Percentiles rank a stretch among this genome's conserved stretches.
Evolutionary conservation across 2,113 vertebrate genomes (phyloP).

Genomic region (Falcunculus frontatus): DNA sequence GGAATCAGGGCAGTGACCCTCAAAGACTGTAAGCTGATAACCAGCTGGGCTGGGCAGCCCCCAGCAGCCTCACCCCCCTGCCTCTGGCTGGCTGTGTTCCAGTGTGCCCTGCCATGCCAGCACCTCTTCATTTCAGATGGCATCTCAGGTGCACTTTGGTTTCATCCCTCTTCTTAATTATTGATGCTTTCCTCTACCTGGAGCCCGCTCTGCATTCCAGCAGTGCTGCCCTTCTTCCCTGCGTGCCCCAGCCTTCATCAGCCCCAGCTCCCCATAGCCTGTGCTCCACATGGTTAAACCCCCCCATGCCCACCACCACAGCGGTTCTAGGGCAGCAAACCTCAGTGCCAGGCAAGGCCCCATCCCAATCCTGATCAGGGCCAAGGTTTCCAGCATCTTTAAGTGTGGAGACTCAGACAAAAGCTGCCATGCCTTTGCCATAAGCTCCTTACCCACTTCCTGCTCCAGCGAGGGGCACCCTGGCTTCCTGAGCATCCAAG

Average conservation of each 20-base stretch:
- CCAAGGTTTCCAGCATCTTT: background rate
- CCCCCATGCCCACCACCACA: rapidly evolving
- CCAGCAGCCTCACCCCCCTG: rapidly evolving
- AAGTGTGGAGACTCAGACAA: background rate
- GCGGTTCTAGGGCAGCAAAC: background rate
- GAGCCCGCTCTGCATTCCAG: background rate
- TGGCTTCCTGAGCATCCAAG: background rate
- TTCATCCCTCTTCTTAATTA: slow-evolving; percentile 39
- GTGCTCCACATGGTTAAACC: rapidly evolving
- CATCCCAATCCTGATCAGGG: background rate
- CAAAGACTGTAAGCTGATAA: background rate
- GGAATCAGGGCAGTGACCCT: background rate
- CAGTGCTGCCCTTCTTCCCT: background rate
- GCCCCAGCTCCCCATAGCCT: rapidly evolving
- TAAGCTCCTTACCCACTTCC: background rate
- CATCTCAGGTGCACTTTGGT: background rate
- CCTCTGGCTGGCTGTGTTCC: background rate
- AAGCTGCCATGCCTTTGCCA: rapidly evolving
- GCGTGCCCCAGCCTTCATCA: rapidly evolving
- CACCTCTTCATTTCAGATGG: background rate
- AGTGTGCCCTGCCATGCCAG: background rate
- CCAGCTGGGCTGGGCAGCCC: background rate
- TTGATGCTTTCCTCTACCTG: background rate
- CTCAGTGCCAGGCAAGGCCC: background rate
- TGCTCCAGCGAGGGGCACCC: background rate